Evolutionary conservation across 2,888 invertebrate genomes (phyloP).

Genomic region (Achlya flavicornis): DNA sequence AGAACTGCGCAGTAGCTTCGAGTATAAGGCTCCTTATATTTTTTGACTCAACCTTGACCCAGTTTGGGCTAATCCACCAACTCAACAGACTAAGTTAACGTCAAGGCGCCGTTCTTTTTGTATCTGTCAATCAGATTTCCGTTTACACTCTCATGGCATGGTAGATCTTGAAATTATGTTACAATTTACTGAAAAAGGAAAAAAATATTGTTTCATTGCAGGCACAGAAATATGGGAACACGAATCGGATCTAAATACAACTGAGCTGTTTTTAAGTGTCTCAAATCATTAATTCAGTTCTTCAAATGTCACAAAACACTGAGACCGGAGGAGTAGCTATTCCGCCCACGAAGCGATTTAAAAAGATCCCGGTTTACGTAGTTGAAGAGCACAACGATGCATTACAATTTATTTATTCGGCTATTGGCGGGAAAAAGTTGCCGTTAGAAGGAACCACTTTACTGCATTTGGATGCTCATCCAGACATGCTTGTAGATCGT

Average conservation of each 20-base stretch:
- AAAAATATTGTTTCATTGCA: not conserved
- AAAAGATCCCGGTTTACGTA: constrained; percentile 89
- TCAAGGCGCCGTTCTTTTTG: constrained; percentile 16
- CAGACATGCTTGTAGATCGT: constrained; percentile 93
- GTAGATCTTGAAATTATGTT: not conserved
- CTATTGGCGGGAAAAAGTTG: constrained; percentile 91
- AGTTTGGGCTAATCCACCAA: constrained; percentile 48
- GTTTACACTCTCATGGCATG: not conserved
- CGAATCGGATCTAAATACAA: not conserved
- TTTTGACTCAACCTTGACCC: constrained; percentile 62
- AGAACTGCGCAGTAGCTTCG: constrained; percentile 55
- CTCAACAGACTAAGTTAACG: constrained; percentile 42
- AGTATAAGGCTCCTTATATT: constrained; percentile 38
- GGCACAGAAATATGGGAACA: not conserved
- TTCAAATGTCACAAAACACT: constrained; percentile 31
- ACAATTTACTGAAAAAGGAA: too few relatives aligned
- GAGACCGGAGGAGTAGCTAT: constrained; percentile 25
- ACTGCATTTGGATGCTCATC: constrained; percentile 96
- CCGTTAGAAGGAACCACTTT: constrained; percentile 90
- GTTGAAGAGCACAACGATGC: constrained; percentile 93
- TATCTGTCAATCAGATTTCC: not conserved
- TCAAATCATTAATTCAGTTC: not conserved
- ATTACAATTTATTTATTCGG: constrained; percentile 90
- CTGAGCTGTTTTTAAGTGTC: not conserved
- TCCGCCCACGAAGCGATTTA: constrained; percentile 74